Percentiles rank a stretch among this genome's conserved stretches.
These are phyloP conservation scores for Acipenser ruthenus DNA, from an alignment of 2,797 vertebrate genomes.

Conservation along the genomic window DNA sequence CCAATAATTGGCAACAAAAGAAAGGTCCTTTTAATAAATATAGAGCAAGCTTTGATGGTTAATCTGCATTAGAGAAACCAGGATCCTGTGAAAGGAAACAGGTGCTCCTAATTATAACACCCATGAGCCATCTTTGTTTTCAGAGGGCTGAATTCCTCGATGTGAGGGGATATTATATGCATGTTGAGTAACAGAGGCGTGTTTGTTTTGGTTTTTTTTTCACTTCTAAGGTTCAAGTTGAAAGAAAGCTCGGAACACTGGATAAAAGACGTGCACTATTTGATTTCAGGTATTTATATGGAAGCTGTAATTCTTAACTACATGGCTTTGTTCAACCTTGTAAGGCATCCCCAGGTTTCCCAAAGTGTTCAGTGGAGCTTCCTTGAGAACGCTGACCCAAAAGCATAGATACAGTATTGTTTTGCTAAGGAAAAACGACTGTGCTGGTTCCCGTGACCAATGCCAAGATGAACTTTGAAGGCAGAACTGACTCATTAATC, in stretches of 20 bases:
- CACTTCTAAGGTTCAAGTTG: conserved; percentile 47
- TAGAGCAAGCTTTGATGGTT: conserved; percentile 63
- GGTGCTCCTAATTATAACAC: conserved; percentile 73
- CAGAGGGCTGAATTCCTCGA: conserved; percentile 35
- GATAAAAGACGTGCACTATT: conserved; percentile 1
- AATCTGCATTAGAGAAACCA: conserved; percentile 68
- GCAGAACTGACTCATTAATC: too few species aligned
- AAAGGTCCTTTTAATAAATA: conserved; percentile 62
- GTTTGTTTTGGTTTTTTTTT: conserved; percentile 21
- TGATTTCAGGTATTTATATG: not conserved
- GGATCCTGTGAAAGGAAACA: conserved; percentile 71
- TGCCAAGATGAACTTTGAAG: too few species aligned
- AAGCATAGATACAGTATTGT: not conserved
- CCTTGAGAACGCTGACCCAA: not conserved
- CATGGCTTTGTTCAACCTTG: not conserved
- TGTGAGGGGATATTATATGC: conserved; percentile 28
- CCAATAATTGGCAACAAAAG: conserved; percentile 69
- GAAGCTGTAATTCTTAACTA: not conserved
- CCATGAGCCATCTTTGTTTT: conserved; percentile 46
- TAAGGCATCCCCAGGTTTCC: not conserved
- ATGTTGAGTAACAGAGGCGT: conserved; percentile 29
- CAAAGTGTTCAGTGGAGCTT: not conserved
- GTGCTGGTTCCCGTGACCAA: too few species aligned
- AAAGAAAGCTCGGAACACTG: conserved; percentile 34
- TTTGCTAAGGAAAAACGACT: too few species aligned